These are phyloP conservation scores for Stegostoma tigrinum DNA, from an alignment of 2,113 vertebrate species.

Conservation along the genomic window DNA sequence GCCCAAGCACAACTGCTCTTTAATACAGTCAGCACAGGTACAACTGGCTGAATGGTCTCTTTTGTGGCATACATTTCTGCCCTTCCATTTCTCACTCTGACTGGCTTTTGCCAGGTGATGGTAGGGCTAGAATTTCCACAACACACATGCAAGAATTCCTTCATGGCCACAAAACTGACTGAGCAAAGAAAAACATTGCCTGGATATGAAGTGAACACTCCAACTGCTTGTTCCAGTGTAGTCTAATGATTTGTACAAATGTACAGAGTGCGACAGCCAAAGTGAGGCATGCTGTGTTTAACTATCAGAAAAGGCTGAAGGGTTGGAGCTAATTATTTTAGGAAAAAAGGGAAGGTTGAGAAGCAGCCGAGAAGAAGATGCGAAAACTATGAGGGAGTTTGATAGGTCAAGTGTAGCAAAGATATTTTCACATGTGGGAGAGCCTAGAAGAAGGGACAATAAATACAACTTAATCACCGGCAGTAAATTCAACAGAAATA, in stretches of 20 bases:
- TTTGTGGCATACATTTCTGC: neutral
- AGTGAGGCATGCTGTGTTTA: neutral
- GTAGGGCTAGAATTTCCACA: neutral
- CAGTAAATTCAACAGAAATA: neutral
- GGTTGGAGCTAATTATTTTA: neutral
- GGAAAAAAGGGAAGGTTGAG: neutral
- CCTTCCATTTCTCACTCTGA: neutral
- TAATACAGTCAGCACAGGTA: neutral
- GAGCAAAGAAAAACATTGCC: neutral
- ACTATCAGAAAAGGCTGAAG: neutral
- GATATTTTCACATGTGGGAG: neutral
- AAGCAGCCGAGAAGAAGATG: neutral
- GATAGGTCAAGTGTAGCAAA: neutral
- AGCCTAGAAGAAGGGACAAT: neutral
- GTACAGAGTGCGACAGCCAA: neutral
- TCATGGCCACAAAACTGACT: neutral
- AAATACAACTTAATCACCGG: neutral
- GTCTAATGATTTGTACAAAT: neutral
- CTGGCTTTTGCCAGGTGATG: neutral
- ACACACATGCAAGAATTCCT: neutral
- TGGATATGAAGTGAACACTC: neutral
- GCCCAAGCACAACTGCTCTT: neutral
- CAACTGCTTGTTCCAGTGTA: conserved; percentile 10
- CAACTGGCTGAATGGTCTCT: neutral
- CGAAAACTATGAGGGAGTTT: neutral